phyloP scores from a whole-genome alignment of 2,113 vertebrate species.

The Halichoeres trimaculatus region DNA sequence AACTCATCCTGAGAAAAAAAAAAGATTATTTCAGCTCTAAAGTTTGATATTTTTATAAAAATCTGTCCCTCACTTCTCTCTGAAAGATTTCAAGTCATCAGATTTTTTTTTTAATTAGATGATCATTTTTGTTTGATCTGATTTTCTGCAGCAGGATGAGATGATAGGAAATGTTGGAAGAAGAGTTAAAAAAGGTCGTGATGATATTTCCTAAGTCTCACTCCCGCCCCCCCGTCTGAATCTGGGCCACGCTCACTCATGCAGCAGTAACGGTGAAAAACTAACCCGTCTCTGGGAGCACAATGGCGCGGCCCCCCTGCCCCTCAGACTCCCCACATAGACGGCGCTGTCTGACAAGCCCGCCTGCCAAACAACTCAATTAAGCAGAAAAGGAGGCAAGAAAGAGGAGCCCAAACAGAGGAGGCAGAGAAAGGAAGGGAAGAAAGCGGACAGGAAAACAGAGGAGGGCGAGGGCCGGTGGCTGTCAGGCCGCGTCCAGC shows the following conservation, averaged over 20 bases:
- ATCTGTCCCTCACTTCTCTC: too few relatives aligned
- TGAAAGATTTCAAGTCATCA: too few relatives aligned
- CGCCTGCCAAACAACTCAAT: slow-evolving; percentile 87
- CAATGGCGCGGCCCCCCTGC: slow-evolving; percentile 73
- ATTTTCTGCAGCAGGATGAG: background rate
- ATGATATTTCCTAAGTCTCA: slow-evolving; percentile 41
- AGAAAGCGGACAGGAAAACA: slow-evolving; percentile 73
- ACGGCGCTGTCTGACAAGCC: slow-evolving; percentile 80
- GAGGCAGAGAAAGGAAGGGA: slow-evolving; percentile 73
- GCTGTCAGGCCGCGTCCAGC: slow-evolving; percentile 73
- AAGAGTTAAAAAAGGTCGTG: background rate
- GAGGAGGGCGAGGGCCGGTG: slow-evolving; percentile 76
- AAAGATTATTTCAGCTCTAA: background rate
- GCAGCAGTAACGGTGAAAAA: slow-evolving; percentile 85
- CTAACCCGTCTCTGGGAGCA: slow-evolving; percentile 81
- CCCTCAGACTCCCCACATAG: slow-evolving; percentile 84
- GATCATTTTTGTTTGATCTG: background rate
- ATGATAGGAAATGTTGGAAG: background rate
- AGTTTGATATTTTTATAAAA: too few relatives aligned
- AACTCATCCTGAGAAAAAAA: background rate
- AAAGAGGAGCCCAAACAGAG: slow-evolving; percentile 81
- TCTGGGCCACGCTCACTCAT: slow-evolving; percentile 78
- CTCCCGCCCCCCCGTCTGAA: slow-evolving; percentile 32
- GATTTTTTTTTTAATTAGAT: too few relatives aligned
- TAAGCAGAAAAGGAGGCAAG: slow-evolving; percentile 84